A percentile compares a stretch with the other conserved stretches of the same genome.
Evolutionary conservation across 2,113 vertebrate genomes (phyloP).

Genomic region (Lates calcarifer): DNA sequence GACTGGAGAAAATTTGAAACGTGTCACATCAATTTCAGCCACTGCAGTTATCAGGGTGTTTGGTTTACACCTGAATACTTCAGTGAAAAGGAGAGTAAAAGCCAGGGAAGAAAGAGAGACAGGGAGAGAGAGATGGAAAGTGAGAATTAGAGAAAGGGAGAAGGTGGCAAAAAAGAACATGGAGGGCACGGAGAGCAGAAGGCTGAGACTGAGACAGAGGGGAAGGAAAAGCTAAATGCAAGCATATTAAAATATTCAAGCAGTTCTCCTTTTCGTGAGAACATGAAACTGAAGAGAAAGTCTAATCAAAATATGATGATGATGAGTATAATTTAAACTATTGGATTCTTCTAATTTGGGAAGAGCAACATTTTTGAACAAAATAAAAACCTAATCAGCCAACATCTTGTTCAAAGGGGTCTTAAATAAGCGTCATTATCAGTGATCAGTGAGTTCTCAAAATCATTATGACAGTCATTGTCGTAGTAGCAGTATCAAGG

Average conservation of each 20-base stretch:
- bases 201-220: neutral
- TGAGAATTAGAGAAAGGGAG: neutral
- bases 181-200: neutral
- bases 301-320: slow-evolving; percentile 23
- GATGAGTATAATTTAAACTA: neutral
- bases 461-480: slow-evolving; percentile 39
- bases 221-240: neutral
- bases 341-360: neutral
- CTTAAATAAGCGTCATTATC: slow-evolving; percentile 36
- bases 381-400: slow-evolving; percentile 35
- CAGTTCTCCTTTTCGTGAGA: neutral
- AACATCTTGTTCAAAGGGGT: slow-evolving; percentile 25
- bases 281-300: neutral
- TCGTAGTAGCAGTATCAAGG: slow-evolving; percentile 10
- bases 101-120: neutral
- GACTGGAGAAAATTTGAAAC: slow-evolving; percentile 64
- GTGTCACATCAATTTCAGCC: slow-evolving; percentile 74
- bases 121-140: neutral
- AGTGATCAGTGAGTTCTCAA: slow-evolving; percentile 30
- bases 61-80: slow-evolving; percentile 59
- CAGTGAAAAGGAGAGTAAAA: neutral
- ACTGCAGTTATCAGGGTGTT: slow-evolving; percentile 61
- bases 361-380: slow-evolving; percentile 13
- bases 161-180: neutral
- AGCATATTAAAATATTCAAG: neutral